Base-by-base conservation (phyloP, 2,888 invertebrate genomes). In the Yponomeuta sedellus region DNA sequence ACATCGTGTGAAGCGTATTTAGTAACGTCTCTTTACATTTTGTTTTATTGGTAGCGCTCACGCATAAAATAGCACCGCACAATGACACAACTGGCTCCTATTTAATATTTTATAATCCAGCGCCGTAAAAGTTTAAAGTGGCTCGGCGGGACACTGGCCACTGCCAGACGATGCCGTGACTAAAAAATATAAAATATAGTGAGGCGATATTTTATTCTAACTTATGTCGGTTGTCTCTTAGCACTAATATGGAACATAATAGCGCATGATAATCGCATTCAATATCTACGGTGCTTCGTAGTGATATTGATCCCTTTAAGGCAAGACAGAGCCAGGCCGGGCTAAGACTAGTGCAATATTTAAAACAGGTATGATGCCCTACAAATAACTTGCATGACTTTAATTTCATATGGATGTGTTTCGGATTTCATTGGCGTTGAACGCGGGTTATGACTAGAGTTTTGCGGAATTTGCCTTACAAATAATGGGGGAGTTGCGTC, bases 11-110 rank as follows among this genome's bases (percentile, higher is more conserved):
- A 20, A 22, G 25, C 59, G 25, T 59, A 59, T 59, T 52, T 52
- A 52, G 22, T 59, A 25, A 59, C 59, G 59, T 59, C 59, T 12
- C 71, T 73, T 64, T 66, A 61, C 71, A 67, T 72, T 62, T 74
- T 74, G 73, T 75, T 78, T 78, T 75, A 78, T 78, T 76, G 73
- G 73, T 70, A 70, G 70, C 74, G 74, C 75, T 70, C 66, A 70
- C 69, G 75, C 73, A 73, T 74, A 74, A 75, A 72, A 52, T 52
- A 70, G 69, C 70, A 67, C 39, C n/a, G 11, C n/a, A 28, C 28
- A 62, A 34, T 62, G 39, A n/a, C 19, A 28, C 58, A 22, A 28
- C 61, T 62, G 61, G 25, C 61, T 62, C 28, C 61, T 62, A 39
- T 62, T 62, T 40, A 64, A 64, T 52, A 64, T 64, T 19, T 52